Percentiles rank a stretch among this genome's conserved stretches.
These are phyloP conservation scores for Caenorhabditis brenneri DNA, from an alignment of 1,140 invertebrate genomes.

Conservation along the genomic window DNA sequence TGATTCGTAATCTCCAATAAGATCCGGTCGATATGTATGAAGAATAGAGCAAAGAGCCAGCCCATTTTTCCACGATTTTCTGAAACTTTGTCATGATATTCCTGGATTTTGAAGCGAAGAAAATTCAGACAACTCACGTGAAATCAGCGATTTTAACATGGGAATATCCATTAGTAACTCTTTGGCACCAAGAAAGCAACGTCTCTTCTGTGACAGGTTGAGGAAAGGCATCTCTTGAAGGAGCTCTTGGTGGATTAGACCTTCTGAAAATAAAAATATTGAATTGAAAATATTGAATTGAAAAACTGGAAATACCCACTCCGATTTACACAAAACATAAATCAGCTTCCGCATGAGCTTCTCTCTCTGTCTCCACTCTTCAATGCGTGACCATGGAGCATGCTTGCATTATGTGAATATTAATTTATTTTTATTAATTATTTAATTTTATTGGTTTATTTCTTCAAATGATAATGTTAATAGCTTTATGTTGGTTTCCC, in stretches of 20 bases:
- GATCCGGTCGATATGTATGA: constrained; percentile 84
- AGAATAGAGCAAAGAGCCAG: constrained; percentile 83
- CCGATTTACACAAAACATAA: no score
- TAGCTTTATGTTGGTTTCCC: no score
- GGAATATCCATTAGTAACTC: constrained; percentile 83
- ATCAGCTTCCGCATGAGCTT: no score
- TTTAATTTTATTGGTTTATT: no score
- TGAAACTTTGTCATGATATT: constrained; percentile 7
- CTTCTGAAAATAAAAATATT: neutral
- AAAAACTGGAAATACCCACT: no score
- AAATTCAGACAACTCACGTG: constrained; percentile 36
- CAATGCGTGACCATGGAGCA: no score
- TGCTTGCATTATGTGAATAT: no score
- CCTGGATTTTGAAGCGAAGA: neutral
- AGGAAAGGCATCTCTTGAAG: constrained; percentile 44
- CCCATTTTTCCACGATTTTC: constrained; percentile 79
- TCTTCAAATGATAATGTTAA: no score
- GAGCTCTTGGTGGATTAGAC: constrained; percentile 40
- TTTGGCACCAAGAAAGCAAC: constrained; percentile 89
- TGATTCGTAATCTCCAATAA: constrained; percentile 74
- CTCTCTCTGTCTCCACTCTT: no score
- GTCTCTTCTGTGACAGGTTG: constrained; percentile 78
- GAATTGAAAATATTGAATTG: no score
- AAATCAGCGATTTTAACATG: constrained; percentile 81
- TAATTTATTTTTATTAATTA: no score